Conservation (phyloP, 2,113 vertebrate genomes). For the Ctenomys sociabilis region DNA sequence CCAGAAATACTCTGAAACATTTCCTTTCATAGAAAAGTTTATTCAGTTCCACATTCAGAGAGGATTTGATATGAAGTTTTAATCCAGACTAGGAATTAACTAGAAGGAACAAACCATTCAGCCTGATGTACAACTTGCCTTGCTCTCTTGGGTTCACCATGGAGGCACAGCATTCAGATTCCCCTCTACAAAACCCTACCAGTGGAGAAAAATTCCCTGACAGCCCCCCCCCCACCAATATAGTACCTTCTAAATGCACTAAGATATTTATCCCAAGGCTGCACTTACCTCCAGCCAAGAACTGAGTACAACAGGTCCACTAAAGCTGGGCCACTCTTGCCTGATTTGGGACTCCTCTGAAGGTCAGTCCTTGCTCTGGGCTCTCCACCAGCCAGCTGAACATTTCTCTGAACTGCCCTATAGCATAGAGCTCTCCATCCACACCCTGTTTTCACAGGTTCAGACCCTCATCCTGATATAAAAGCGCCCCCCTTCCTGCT, state of each 20-base stretch:
- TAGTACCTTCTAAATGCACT: neutral
- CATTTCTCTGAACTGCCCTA: neutral
- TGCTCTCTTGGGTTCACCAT: neutral
- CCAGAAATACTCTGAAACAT: neutral
- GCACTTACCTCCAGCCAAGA: neutral
- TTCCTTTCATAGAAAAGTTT: slow-evolving; percentile 37
- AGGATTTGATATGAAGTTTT: neutral
- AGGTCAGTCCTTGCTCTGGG: neutral
- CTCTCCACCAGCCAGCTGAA: neutral
- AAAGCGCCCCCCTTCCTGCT: neutral
- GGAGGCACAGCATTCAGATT: neutral
- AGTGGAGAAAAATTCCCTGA: neutral
- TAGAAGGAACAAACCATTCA: slow-evolving; percentile 37
- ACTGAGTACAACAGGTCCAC: neutral
- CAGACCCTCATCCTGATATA: neutral
- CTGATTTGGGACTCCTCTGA: neutral
- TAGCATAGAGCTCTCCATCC: neutral
- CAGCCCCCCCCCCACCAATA: neutral
- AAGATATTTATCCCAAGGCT: neutral
- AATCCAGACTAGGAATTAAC: slow-evolving; percentile 30
- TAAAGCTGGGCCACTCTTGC: neutral
- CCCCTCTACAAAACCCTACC: neutral
- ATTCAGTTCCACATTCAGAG: slow-evolving; percentile 30
- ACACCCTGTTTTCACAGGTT: neutral
- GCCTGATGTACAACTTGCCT: neutral